A percentile compares a stretch with the other conserved stretches of the same genome.
phyloP scores from a whole-genome alignment of 2,113 vertebrate genomes.

The Gulo gulo region DNA sequence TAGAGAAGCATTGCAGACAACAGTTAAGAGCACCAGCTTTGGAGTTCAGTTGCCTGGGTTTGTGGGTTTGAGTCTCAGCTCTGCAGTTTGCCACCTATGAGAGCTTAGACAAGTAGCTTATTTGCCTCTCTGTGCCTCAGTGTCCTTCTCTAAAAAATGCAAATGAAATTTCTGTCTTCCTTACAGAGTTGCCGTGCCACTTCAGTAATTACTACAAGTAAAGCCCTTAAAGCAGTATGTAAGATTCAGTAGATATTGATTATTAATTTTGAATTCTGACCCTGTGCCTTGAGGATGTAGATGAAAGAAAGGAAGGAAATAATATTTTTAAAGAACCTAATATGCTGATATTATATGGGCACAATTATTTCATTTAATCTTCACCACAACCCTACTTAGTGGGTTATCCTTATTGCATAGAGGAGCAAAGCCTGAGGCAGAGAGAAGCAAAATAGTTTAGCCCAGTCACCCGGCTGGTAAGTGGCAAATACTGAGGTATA shows the following conservation, averaged over 20 bases:
- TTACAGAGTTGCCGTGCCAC: background rate
- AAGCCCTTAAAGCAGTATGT: background rate
- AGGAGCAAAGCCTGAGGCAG: background rate
- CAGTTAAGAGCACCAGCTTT: background rate
- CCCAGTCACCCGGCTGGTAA: background rate
- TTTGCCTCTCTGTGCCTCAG: background rate
- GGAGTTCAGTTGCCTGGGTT: background rate
- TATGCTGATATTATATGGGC: background rate
- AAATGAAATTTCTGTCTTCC: background rate
- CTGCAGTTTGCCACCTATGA: background rate
- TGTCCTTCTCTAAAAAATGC: background rate
- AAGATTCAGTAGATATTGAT: background rate
- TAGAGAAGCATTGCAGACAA: background rate
- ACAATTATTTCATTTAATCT: background rate
- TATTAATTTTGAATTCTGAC: constrained; percentile 18
- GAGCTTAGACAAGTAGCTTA: background rate
- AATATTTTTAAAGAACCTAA: background rate
- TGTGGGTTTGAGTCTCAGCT: background rate
- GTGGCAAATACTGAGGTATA: background rate
- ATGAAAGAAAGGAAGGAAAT: background rate
- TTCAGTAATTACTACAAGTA: background rate
- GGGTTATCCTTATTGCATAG: background rate
- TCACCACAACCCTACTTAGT: background rate
- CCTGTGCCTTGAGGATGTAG: background rate
- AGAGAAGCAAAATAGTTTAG: background rate